Evolutionary conservation across 2,113 vertebrate species (phyloP).

Genomic region (Tragelaphus buxtoni): DNA sequence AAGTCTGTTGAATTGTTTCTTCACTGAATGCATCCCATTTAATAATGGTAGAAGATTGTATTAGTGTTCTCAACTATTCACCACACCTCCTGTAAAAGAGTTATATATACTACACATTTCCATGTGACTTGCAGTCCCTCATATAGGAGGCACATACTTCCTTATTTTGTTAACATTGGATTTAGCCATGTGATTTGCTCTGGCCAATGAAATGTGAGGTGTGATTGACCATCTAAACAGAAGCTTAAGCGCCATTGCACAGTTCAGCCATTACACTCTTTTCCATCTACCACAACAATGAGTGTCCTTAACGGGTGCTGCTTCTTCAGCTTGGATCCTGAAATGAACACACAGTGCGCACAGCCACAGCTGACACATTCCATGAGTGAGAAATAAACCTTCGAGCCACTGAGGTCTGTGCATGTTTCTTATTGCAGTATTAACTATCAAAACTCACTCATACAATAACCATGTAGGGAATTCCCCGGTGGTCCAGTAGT

Average conservation of each 20-base stretch:
- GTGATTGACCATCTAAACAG: background rate
- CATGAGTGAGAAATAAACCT: background rate
- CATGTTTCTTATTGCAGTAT: background rate
- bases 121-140: background rate
- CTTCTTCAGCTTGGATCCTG: background rate
- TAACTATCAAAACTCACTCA: background rate
- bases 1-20: background rate
- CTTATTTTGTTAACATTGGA: background rate
- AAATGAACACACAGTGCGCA: background rate
- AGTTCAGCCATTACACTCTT: background rate
- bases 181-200: background rate
- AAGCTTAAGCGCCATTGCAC: background rate
- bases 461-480: background rate
- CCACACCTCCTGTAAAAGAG: background rate
- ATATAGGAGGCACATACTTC: background rate
- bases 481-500: background rate
- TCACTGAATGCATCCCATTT: background rate
- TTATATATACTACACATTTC: background rate
- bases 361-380: background rate
- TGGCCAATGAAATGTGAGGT: background rate
- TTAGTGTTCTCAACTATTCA: background rate
- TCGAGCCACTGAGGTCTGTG: background rate
- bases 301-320: background rate
- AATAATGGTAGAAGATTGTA: background rate
- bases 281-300: background rate